A percentile compares a stretch with the other conserved stretches of the same genome.
These are phyloP conservation scores for Notechis scutatus DNA, from an alignment of 2,113 vertebrate genomes.

Conservation along the genomic window DNA sequence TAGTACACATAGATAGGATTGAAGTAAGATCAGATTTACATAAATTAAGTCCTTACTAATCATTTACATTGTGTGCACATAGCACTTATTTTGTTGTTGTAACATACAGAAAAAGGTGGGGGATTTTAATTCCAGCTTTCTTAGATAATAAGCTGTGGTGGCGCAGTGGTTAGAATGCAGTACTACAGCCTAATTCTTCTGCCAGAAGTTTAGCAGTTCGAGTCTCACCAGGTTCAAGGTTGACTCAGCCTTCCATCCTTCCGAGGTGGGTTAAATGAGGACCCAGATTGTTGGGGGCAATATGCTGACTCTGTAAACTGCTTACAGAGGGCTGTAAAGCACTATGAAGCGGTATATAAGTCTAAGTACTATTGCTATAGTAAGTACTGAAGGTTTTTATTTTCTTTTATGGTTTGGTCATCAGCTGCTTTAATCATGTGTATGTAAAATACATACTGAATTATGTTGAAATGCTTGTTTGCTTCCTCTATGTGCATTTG, in stretches of 20 bases:
- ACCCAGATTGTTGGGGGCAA: too few species aligned
- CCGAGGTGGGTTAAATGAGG: too few species aligned
- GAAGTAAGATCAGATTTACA: neutral
- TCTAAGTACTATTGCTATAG: neutral
- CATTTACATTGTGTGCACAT: slow-evolving; percentile 11
- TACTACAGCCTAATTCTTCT: too few species aligned
- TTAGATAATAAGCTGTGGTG: neutral
- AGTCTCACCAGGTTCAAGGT: too few species aligned
- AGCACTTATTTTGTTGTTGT: slow-evolving; percentile 19
- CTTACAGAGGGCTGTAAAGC: too few species aligned
- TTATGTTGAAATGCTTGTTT: slow-evolving; percentile 42
- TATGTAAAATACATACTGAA: slow-evolving; percentile 25
- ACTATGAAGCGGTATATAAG: too few species aligned
- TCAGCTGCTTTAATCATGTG: slow-evolving; percentile 43
- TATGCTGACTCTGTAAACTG: too few species aligned
- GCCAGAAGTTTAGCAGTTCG: too few species aligned
- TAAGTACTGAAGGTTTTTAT: slow-evolving; percentile 32
- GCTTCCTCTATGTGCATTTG: neutral
- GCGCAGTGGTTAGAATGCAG: too few species aligned
- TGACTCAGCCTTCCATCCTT: too few species aligned
- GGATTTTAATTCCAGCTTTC: slow-evolving; percentile 8
- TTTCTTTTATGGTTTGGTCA: slow-evolving; percentile 42
- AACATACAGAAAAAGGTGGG: slow-evolving; percentile 17
- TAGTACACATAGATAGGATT: too few species aligned
- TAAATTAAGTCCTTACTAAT: neutral